phyloP scores from a whole-genome alignment of 35 echinoderm and acorn worm genomes.

The Anneissia japonica region DNA sequence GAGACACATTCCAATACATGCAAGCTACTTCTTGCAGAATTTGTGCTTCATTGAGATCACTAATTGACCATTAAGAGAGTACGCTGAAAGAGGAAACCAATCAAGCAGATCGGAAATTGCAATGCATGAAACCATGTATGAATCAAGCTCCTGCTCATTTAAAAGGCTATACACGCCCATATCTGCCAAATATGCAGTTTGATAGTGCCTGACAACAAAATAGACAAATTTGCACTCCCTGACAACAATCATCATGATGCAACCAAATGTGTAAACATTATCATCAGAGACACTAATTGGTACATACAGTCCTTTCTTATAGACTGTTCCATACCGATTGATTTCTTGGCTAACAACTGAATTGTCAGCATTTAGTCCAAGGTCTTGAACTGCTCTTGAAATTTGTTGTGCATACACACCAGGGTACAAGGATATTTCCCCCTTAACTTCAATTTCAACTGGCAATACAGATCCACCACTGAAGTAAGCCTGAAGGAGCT shows the following conservation, averaged over 20 bases:
- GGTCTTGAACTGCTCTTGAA: not conserved
- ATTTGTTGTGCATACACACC: not conserved
- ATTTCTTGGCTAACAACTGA: not conserved
- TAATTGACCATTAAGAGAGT: not conserved
- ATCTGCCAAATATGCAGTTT: not conserved
- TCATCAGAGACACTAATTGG: not conserved
- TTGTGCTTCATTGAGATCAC: not conserved
- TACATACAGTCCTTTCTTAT: not conserved
- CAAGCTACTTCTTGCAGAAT: no score
- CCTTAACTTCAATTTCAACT: not conserved
- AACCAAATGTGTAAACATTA: not conserved
- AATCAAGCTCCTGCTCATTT: not conserved
- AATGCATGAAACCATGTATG: not conserved
- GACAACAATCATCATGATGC: not conserved
- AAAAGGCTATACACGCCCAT: not conserved
- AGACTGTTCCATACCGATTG: not conserved
- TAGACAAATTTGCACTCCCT: not conserved
- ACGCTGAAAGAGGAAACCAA: not conserved
- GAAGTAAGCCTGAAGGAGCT: slow-evolving; percentile 48
- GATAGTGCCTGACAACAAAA: not conserved
- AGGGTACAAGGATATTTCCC: not conserved
- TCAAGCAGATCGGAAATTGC: not conserved
- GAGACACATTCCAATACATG: no score
- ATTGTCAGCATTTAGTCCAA: not conserved
- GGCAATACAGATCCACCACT: slow-evolving; percentile 24